Conservation (phyloP, 92 coral and sea anemone genomes). For the Umimayanthus chanpuru region DNA sequence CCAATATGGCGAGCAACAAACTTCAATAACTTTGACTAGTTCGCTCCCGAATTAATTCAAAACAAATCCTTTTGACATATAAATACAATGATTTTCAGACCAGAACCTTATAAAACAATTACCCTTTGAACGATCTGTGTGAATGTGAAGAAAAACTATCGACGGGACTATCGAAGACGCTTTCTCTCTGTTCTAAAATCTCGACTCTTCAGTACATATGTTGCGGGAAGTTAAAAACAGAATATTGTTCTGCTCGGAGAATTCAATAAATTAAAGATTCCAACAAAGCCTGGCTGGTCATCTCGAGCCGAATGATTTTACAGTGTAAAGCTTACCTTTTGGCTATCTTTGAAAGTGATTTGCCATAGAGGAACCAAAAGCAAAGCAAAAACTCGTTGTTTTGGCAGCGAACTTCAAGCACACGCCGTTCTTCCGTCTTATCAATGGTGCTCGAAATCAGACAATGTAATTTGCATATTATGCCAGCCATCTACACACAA, state of each 20-base stretch:
- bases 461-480: conserved; percentile 43
- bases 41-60: neutral
- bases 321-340: conserved; percentile 8
- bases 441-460: conserved; percentile 15
- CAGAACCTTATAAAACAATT: neutral
- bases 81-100: neutral
- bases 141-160: neutral
- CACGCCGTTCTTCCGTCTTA: conserved; percentile 3
- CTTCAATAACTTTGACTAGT: neutral
- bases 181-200: neutral
- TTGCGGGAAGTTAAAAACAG: neutral
- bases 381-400: neutral
- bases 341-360: neutral
- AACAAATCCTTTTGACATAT: too few relatives aligned
- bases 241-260: neutral
- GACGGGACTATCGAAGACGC: neutral
- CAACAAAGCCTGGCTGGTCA: neutral
- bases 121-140: neutral
- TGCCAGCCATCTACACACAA: neutral
- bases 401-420: neutral
- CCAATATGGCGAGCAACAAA: neutral
- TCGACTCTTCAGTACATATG: neutral
- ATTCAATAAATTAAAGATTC: too few relatives aligned
- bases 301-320: neutral
- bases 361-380: neutral